Evolutionary conservation across 2,888 invertebrate species (phyloP).

Genomic region (Meiosimyza platycephala): DNA sequence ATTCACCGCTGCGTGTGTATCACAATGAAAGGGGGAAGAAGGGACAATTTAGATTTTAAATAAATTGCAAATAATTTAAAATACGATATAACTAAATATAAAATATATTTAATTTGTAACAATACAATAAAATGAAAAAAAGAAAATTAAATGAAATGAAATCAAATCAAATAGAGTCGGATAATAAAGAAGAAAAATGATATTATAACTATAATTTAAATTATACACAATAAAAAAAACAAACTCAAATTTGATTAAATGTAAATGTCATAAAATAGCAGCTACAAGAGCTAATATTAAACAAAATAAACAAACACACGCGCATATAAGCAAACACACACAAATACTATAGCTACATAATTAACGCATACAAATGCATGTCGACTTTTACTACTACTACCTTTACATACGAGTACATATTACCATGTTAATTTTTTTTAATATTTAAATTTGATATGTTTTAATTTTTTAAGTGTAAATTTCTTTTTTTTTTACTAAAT

Average conservation of each 20-base stretch:
- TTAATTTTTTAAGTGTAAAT: slow-evolving; percentile 28
- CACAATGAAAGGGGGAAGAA: slow-evolving; percentile 84
- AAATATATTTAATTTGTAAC: background rate
- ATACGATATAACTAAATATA: background rate
- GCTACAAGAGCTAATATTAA: background rate
- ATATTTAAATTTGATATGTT: slow-evolving; percentile 21
- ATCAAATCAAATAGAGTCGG: background rate
- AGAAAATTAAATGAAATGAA: background rate
- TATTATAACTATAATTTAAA: slow-evolving; percentile 12
- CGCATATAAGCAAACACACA: slow-evolving; percentile 1
- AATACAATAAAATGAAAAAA: background rate
- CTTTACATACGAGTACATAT: no score
- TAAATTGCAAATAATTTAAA: slow-evolving; percentile 22
- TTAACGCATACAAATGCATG: slow-evolving; percentile 20
- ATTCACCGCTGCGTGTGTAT: slow-evolving; percentile 83
- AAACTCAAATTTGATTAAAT: slow-evolving; percentile 15
- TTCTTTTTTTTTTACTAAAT: slow-evolving; percentile 11
- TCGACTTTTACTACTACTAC: slow-evolving; percentile 21
- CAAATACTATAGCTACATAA: slow-evolving; percentile 6
- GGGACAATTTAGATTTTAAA: slow-evolving; percentile 84
- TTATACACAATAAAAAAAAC: slow-evolving; percentile 2
- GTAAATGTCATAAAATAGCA: slow-evolving; percentile 18
- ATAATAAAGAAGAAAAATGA: background rate
- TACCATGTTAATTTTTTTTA: slow-evolving; percentile 24
- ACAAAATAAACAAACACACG: background rate